These are phyloP conservation scores for Coluber constrictor DNA, from an alignment of 2,797 vertebrate species.

Conservation along the genomic window DNA sequence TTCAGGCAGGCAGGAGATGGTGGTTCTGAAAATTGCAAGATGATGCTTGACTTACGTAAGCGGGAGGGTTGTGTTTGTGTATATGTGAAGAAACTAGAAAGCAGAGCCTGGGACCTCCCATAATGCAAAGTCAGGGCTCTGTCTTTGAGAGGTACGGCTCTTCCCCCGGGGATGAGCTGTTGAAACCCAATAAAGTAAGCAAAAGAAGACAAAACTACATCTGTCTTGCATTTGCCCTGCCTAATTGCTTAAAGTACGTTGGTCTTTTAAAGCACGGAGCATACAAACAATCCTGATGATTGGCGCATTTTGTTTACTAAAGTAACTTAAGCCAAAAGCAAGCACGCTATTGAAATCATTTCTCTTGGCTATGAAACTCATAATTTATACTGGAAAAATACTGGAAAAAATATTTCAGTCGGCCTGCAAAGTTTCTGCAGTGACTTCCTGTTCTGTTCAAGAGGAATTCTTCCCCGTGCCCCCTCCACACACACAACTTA, in stretches of 20 bases:
- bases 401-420: background rate
- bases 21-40: background rate
- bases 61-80: background rate
- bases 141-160: background rate
- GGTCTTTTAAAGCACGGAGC: background rate
- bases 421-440: background rate
- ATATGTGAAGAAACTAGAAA: background rate
- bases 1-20: background rate
- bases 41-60: background rate
- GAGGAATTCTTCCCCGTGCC: background rate
- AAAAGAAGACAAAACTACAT: background rate
- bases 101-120: background rate
- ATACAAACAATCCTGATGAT: background rate
- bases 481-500: background rate
- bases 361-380: constrained; percentile 43
- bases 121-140: background rate
- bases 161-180: background rate
- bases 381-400: background rate
- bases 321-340: constrained; percentile 1
- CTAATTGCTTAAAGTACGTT: background rate
- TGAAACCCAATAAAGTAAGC: background rate
- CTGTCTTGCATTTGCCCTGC: background rate
- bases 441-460: background rate
- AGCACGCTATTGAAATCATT: constrained; percentile 20
- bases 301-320: background rate